Evolutionary conservation across 2,888 invertebrate genomes (phyloP).

Genomic region (Acanthosoma haemorrhoidale): DNA sequence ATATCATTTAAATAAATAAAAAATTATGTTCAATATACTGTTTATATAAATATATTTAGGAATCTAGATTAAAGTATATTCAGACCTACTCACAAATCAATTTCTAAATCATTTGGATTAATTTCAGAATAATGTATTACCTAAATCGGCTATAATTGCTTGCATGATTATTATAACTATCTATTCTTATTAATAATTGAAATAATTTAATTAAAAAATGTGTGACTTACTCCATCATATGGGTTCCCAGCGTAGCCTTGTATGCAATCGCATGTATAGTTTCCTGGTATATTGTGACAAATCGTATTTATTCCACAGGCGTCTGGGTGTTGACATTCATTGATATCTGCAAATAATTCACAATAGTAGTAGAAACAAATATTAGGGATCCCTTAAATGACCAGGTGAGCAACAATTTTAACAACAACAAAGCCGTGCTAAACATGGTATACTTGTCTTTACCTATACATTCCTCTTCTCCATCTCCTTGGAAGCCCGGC

Average conservation of each 20-base stretch:
- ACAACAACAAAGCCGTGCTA: background rate
- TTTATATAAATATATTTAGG: too few relatives aligned
- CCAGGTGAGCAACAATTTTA: background rate
- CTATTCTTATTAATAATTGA: background rate
- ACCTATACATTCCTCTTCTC: slow-evolving; percentile 81
- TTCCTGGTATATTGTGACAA: slow-evolving; percentile 79
- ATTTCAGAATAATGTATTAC: too few relatives aligned
- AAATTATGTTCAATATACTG: too few relatives aligned
- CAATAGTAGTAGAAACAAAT: background rate
- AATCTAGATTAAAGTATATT: too few relatives aligned
- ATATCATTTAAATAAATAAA: too few relatives aligned
- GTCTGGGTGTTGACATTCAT: slow-evolving; percentile 77
- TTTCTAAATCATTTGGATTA: too few relatives aligned
- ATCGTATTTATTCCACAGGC: slow-evolving; percentile 76
- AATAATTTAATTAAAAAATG: background rate
- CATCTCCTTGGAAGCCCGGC: slow-evolving; percentile 84
- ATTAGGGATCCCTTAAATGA: background rate
- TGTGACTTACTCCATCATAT: slow-evolving; percentile 55
- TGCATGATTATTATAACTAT: background rate
- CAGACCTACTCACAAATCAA: too few relatives aligned
- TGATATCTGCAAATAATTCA: slow-evolving; percentile 60
- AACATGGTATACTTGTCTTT: slow-evolving; percentile 42
- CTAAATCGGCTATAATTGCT: too few relatives aligned
- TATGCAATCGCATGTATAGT: slow-evolving; percentile 79
- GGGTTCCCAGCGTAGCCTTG: slow-evolving; percentile 81